Conservation (phyloP, 2,113 vertebrate species). For the Centrocercus urophasianus region DNA sequence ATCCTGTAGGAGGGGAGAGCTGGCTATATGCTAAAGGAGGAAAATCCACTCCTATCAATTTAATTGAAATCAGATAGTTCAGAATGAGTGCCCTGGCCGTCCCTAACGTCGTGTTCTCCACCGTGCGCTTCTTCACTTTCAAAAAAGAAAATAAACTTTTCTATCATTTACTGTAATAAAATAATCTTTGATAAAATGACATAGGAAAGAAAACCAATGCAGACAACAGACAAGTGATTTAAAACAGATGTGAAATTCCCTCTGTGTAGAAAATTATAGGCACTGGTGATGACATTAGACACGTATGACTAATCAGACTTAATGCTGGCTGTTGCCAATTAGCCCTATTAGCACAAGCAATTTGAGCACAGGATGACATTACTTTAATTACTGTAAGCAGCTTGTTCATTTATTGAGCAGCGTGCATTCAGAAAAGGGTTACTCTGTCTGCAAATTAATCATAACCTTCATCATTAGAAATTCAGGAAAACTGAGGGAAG, state of each 20-base stretch:
- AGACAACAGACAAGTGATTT: slow-evolving; percentile 38
- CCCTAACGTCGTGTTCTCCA: background rate
- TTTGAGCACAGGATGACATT: slow-evolving; percentile 70
- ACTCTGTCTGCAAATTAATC: slow-evolving; percentile 64
- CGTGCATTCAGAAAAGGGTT: slow-evolving; percentile 57
- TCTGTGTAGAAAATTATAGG: slow-evolving; percentile 51
- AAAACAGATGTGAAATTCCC: slow-evolving; percentile 59
- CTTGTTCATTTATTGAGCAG: slow-evolving; percentile 62
- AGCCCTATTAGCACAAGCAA: slow-evolving; percentile 75
- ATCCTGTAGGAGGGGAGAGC: background rate
- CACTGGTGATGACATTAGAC: slow-evolving; percentile 70
- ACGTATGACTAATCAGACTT: slow-evolving; percentile 73
- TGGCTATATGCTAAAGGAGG: background rate
- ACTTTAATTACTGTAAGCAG: slow-evolving; percentile 73
- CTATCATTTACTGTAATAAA: background rate
- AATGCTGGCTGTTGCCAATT: slow-evolving; percentile 74
- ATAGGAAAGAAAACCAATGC: background rate
- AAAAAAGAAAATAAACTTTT: background rate
- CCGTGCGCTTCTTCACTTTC: background rate
- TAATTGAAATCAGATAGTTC: background rate
- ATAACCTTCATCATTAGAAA: slow-evolving; percentile 48
- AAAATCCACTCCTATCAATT: background rate
- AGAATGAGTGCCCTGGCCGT: background rate
- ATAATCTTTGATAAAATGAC: slow-evolving; percentile 16
- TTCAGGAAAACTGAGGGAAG: background rate